Conservation (phyloP, 1,140 invertebrate genomes). For the Schlechtendalia chinensis region DNA sequence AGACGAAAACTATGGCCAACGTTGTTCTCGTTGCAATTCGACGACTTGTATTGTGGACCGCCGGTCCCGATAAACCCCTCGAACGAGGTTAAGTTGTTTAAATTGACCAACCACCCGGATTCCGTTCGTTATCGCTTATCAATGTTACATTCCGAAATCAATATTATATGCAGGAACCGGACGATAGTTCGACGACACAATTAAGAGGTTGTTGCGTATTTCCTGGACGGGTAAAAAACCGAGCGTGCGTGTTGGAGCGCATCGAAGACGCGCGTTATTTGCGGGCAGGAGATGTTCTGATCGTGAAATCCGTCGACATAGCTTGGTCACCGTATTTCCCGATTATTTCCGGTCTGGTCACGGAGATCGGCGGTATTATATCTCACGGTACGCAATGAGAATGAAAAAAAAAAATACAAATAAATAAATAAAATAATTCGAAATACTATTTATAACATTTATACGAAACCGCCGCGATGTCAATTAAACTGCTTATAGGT, state of each 20-base stretch:
- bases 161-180: not conserved
- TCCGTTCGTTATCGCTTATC: not conserved
- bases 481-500: slow-evolving; percentile 58
- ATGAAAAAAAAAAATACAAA: not conserved
- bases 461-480: not conserved
- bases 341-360: slow-evolving; percentile 74
- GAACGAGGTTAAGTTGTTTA: slow-evolving; percentile 51
- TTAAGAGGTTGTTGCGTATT: slow-evolving; percentile 17
- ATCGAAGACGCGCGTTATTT: slow-evolving; percentile 55
- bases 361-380: slow-evolving; percentile 80
- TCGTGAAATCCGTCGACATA: slow-evolving; percentile 78
- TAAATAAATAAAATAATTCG: not conserved
- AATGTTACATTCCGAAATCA: too few species aligned
- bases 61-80: slow-evolving; percentile 57
- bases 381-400: slow-evolving; percentile 68
- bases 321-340: slow-evolving; percentile 88
- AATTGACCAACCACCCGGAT: not conserved
- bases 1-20: slow-evolving; percentile 62
- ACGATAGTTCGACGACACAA: not conserved
- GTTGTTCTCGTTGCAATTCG: slow-evolving; percentile 64
- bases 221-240: slow-evolving; percentile 59
- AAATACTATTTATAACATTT: not conserved
- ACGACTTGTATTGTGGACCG: slow-evolving; percentile 65
- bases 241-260: slow-evolving; percentile 66
- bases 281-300: slow-evolving; percentile 69